Percentiles rank a stretch among this genome's conserved stretches.
These are phyloP conservation scores for Apantesis nais DNA, from an alignment of 2,888 invertebrate genomes.

Conservation along the genomic window DNA sequence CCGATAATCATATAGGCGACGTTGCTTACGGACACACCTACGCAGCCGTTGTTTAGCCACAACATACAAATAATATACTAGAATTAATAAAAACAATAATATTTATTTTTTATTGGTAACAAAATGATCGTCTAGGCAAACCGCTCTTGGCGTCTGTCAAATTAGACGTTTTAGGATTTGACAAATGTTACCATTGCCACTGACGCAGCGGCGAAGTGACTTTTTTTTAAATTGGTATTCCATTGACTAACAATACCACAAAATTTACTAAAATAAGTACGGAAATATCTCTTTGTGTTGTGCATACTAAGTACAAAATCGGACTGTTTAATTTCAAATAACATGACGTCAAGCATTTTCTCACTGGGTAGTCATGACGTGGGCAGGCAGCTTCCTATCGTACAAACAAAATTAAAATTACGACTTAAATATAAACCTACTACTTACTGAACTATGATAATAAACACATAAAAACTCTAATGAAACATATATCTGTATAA, in stretches of 20 bases:
- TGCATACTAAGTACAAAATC: background rate
- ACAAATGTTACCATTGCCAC: background rate
- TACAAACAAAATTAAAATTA: background rate
- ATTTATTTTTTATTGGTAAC: too few species aligned
- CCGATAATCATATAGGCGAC: slow-evolving; percentile 2
- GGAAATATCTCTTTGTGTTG: background rate
- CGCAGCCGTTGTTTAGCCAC: background rate
- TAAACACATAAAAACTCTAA: background rate
- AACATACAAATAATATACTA: background rate
- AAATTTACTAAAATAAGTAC: background rate
- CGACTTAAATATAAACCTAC: background rate
- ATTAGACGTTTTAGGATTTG: background rate
- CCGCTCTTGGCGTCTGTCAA: background rate
- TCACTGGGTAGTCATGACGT: background rate
- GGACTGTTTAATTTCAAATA: background rate
- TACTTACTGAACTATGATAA: background rate
- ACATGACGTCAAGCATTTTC: background rate
- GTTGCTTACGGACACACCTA: background rate
- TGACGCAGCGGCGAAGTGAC: background rate
- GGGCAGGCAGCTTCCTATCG: background rate
- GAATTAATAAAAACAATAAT: background rate
- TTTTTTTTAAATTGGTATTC: too few species aligned
- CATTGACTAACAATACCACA: too few species aligned
- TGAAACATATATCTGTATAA: background rate
- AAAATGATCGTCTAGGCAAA: background rate